Conservation (phyloP, 2,113 vertebrate species). For the Lepus timidus region DNA sequence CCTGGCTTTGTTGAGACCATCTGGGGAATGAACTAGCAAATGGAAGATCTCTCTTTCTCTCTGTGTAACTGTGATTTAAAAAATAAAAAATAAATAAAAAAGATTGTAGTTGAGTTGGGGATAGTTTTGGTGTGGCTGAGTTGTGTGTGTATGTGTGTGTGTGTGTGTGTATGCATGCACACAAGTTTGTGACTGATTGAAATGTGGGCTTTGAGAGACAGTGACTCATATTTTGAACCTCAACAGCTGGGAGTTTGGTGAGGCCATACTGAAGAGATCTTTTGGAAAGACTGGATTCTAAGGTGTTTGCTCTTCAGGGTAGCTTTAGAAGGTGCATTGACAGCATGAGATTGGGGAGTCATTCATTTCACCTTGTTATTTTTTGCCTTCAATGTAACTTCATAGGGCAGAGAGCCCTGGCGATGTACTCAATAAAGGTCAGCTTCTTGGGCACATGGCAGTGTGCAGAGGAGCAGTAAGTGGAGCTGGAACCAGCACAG, state of each 20-base stretch:
- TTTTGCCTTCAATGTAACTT: background rate
- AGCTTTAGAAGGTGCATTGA: background rate
- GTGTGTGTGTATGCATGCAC: background rate
- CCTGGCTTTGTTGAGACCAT: no score
- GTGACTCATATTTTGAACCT: background rate
- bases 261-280: background rate
- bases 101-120: background rate
- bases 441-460: background rate
- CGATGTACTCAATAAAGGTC: background rate
- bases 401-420: background rate
- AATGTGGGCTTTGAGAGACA: background rate
- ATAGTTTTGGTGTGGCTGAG: background rate
- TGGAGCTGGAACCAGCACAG: background rate
- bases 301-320: background rate
- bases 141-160: background rate
- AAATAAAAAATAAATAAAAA: no score
- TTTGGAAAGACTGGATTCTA: background rate
- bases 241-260: background rate
- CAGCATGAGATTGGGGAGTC: background rate
- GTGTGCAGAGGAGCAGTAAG: background rate
- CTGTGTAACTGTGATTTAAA: no score
- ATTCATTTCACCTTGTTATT: background rate
- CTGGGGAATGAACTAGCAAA: no score
- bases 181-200: background rate
- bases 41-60: no score